Evolutionary conservation across 1,140 invertebrate genomes (phyloP).

Genomic region (Ceratina calcarata): DNA sequence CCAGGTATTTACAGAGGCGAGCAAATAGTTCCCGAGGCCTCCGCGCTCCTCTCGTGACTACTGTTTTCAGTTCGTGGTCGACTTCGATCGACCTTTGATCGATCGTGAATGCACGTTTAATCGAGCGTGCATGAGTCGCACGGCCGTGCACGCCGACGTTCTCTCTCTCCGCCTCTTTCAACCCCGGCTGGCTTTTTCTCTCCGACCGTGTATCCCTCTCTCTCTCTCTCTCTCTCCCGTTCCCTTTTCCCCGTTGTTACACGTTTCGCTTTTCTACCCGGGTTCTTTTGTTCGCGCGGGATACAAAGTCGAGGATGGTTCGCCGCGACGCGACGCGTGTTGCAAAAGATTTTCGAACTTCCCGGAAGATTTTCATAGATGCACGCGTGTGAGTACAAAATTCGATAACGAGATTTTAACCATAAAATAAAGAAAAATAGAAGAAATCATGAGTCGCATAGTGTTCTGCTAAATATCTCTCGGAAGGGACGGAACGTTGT

Average conservation of each 20-base stretch:
- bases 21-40: conserved; percentile 68
- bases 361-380: neutral
- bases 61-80: conserved; percentile 67
- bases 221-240: neutral
- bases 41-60: conserved; percentile 67
- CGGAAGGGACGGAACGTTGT: neutral
- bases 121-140: conserved; percentile 67
- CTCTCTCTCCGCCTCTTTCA: neutral
- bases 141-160: conserved; percentile 47
- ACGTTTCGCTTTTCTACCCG: conserved; percentile 12
- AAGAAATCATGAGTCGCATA: too few species aligned
- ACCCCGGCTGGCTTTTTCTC: neutral
- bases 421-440: too few species aligned
- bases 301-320: neutral
- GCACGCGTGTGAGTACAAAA: too few species aligned
- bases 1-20: conserved; percentile 74
- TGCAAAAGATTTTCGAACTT: neutral
- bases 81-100: conserved; percentile 76
- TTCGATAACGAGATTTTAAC: too few species aligned
- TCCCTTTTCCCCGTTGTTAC: neutral
- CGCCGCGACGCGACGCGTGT: neutral
- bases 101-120: conserved; percentile 76
- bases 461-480: too few species aligned
- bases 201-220: neutral
- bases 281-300: conserved; percentile 4